Percentiles rank a stretch among this genome's conserved stretches.
phyloP scores from a whole-genome alignment of 30 jellyfish, hydroid and myxozoan species.

The Cassiopea andromeda region DNA sequence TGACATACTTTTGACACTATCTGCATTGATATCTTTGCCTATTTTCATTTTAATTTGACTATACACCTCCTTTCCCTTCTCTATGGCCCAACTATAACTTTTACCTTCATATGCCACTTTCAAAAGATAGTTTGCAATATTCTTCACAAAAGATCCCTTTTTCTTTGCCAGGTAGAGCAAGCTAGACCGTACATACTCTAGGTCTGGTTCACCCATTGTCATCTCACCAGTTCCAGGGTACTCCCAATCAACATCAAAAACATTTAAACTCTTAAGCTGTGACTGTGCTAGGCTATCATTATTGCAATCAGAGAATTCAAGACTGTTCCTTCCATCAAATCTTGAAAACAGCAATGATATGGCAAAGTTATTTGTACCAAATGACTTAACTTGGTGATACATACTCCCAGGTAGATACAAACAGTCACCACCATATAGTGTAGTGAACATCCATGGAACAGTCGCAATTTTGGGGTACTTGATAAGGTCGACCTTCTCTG shows the following conservation, averaged over 20 bases:
- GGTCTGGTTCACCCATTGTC: slow-evolving; percentile 87
- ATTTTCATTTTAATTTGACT: neutral
- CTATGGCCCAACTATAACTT: neutral
- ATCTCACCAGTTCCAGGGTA: slow-evolving; percentile 79
- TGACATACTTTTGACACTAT: slow-evolving; percentile 6
- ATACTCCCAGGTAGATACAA: slow-evolving; percentile 78
- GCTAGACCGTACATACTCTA: slow-evolving; percentile 10
- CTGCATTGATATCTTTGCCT: slow-evolving; percentile 1
- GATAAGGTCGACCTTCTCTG: slow-evolving; percentile 69
- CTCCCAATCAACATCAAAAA: slow-evolving; percentile 84
- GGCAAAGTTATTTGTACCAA: slow-evolving; percentile 76
- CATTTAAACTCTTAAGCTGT: neutral
- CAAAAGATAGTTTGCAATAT: neutral
- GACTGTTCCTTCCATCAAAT: slow-evolving; percentile 42
- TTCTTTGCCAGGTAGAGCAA: neutral
- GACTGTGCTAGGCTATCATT: slow-evolving; percentile 10
- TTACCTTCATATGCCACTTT: neutral
- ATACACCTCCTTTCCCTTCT: slow-evolving; percentile 1
- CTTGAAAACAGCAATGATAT: slow-evolving; percentile 74
- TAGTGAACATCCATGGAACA: slow-evolving; percentile 75
- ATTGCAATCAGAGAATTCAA: slow-evolving; percentile 67
- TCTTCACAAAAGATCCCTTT: slow-evolving; percentile 5
- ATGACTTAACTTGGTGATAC: slow-evolving; percentile 82
- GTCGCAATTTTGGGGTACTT: slow-evolving; percentile 73
- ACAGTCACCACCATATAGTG: slow-evolving; percentile 75